phyloP scores from a whole-genome alignment of 2,797 vertebrate species.

The Enteromius argenteus region DNA sequence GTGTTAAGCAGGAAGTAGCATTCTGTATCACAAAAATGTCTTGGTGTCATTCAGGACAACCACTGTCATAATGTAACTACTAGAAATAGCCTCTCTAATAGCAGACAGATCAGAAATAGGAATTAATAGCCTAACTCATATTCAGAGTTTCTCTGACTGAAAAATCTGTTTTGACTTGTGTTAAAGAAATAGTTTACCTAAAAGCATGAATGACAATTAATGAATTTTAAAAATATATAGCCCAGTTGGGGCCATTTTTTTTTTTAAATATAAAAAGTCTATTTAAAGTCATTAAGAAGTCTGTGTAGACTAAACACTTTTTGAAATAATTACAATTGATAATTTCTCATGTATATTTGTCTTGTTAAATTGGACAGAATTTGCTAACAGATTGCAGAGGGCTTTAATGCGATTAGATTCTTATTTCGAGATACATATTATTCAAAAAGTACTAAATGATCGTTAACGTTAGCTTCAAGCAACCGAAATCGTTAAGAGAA shows the following conservation, averaged over 20 bases:
- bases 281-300: conserved; percentile 3
- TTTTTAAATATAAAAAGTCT: not conserved
- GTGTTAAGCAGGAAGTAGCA: not conserved
- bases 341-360: not conserved
- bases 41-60: not conserved
- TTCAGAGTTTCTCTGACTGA: not conserved
- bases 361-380: not conserved
- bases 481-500: not conserved
- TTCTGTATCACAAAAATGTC: conserved; percentile 12
- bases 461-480: not conserved
- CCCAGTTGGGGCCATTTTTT: not conserved
- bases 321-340: not conserved
- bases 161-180: too few relatives aligned
- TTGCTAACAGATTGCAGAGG: not conserved
- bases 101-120: not conserved
- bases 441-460: not conserved
- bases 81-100: not conserved
- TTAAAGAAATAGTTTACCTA: not conserved
- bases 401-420: not conserved
- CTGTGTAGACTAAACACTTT: not conserved
- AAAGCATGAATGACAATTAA: not conserved
- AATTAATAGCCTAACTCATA: not conserved
- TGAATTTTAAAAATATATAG: not conserved
- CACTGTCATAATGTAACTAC: not conserved
- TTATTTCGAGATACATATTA: not conserved